Base-by-base conservation (phyloP, 2,888 invertebrate species). In the Leptopilina syphax region DNA sequence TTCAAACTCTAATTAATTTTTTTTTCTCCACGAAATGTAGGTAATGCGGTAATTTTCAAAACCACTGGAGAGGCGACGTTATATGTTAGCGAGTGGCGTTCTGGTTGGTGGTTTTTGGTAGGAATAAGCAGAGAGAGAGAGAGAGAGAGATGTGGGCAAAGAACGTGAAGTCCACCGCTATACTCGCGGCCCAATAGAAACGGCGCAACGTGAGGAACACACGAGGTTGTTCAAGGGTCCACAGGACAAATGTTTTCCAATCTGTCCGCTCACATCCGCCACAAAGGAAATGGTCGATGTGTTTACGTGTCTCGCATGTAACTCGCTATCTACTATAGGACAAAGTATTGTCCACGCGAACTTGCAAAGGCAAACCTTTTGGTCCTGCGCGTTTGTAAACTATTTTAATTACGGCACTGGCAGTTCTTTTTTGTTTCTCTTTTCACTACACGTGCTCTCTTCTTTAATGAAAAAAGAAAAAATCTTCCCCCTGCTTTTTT, bases 231-330 rank as follows among this genome's bases (percentile, higher is more conserved):
- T 57, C 73, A 57, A 57, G 57, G 57, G 73, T 44, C 47, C 70
- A 79, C 70, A 79, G 84, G 85, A 86, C 87, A 87, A 88, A 87
- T 86, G 86, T 86, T 87, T 88, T 87, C 84, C 86, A 86, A 87
- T 86, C 84, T 86, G 87, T 88, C 87, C 82, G 81, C 77, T 85
- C 83, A 84, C 79, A 80, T 86, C 81, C 80, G 80, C 83, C 84
- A 86, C 87, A 87, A 88, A 87, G 84, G 85, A 86, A 86, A 85
- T 84, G 83, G 83, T 83, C 85, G 83, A 87, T 85, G 86, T 84
- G 84, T 85, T 88, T 87, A 86, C 88, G 87, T 87, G 88, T 82
- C 76, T 82, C 68, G 85, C 85, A 84, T 86, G 84, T 84, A 82
- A 86, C 83, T 81, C 77, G 77, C 76, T 77, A 73, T 76, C 81